Conservation (phyloP, 2,888 invertebrate genomes). For the Nemoura dubitans region DNA sequence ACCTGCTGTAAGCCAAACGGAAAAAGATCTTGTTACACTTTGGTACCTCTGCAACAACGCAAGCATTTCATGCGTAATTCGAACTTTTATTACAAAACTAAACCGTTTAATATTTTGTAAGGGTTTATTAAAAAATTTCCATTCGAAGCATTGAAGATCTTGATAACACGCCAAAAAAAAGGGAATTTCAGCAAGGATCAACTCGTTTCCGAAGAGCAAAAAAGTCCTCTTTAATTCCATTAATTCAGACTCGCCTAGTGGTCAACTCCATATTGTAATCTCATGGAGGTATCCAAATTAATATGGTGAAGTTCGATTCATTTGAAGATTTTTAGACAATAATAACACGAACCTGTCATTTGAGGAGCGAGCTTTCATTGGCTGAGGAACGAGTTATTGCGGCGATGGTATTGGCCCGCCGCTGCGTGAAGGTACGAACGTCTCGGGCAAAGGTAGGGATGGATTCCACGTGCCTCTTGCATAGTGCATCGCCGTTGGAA, state of each 20-base stretch:
- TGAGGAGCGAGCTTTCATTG: not conserved
- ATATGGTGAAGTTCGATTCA: conserved; percentile 7
- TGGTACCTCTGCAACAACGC: not conserved
- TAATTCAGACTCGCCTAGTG: not conserved
- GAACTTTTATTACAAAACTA: not conserved
- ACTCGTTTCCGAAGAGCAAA: not conserved
- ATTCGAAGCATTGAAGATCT: not conserved
- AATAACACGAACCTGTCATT: not conserved
- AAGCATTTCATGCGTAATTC: not conserved
- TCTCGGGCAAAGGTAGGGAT: not conserved
- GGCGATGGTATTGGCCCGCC: not conserved
- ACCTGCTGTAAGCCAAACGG: not conserved
- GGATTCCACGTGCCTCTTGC: not conserved
- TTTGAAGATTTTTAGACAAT: conserved; percentile 12
- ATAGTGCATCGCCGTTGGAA: not conserved
- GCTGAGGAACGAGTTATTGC: not conserved
- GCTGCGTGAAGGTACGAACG: not conserved
- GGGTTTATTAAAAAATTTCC: not conserved
- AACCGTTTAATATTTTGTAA: not conserved
- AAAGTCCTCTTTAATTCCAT: not conserved
- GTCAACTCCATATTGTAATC: not conserved
- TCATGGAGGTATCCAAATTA: not conserved
- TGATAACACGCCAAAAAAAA: not conserved
- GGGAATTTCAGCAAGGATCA: not conserved
- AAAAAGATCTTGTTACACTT: not conserved